Percentiles rank a stretch among this genome's conserved stretches.
Evolutionary conservation across 2,113 vertebrate species (phyloP).

Genomic region (Phrynosoma blainvillii): DNA sequence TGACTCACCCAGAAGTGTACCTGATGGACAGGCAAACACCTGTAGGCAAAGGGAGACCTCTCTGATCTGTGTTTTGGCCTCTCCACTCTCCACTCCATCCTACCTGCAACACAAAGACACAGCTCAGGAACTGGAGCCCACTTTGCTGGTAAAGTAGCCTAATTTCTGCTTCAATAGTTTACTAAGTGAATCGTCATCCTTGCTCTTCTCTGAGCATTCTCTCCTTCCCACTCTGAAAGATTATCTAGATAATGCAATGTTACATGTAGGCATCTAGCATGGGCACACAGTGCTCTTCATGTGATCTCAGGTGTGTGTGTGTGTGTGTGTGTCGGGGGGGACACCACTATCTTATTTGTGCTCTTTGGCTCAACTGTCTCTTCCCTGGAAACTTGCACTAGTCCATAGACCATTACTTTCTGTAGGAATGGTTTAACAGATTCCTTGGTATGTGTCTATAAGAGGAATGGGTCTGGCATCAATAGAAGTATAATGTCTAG

Average conservation of each 20-base stretch:
- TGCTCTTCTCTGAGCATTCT: neutral
- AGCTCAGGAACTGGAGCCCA: neutral
- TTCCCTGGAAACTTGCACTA: too few species aligned
- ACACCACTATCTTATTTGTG: too few species aligned
- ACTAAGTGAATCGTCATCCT: rapidly evolving
- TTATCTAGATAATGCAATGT: neutral
- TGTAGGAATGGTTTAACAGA: too few species aligned
- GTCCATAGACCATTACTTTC: too few species aligned
- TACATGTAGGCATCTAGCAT: too few species aligned
- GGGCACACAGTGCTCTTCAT: too few species aligned
- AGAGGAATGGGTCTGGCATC: too few species aligned
- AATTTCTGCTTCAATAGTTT: neutral
- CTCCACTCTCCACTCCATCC: conserved; percentile 59
- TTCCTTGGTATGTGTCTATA: too few species aligned
- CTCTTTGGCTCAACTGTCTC: too few species aligned
- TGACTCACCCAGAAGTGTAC: conserved; percentile 62
- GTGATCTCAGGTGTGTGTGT: too few species aligned
- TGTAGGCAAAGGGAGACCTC: conserved; percentile 34
- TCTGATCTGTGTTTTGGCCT: conserved; percentile 57
- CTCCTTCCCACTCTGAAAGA: neutral
- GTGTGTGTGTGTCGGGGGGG: too few species aligned
- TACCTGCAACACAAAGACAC: conserved; percentile 64
- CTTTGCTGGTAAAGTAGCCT: neutral
- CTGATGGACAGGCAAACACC: neutral
- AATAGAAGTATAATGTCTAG: too few species aligned